Evolutionary conservation across 2,888 invertebrate genomes (phyloP).

Genomic region (Erynnis tages): DNA sequence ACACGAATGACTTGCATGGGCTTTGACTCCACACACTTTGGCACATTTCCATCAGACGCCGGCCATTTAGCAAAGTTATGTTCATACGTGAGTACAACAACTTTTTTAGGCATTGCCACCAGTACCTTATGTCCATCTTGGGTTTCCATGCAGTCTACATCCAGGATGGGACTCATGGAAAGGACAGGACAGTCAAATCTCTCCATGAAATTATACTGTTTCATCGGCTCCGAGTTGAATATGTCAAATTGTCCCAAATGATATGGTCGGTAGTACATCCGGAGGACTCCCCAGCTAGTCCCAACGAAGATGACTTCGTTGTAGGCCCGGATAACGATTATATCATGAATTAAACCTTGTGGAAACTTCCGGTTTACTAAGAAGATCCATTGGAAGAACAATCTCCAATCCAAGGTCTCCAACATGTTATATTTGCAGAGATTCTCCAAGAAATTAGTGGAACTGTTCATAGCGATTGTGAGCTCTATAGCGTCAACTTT

Average conservation of each 20-base stretch:
- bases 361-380: slow-evolving; percentile 48
- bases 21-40: slow-evolving; percentile 16
- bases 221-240: slow-evolving; percentile 50
- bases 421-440: slow-evolving; percentile 51
- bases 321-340: slow-evolving; percentile 51
- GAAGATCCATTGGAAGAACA: slow-evolving; percentile 58
- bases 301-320: slow-evolving; percentile 64
- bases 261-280: slow-evolving; percentile 59
- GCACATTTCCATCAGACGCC: slow-evolving; percentile 39
- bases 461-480: background rate
- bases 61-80: slow-evolving; percentile 50
- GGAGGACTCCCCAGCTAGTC: slow-evolving; percentile 54
- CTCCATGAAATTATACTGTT: slow-evolving; percentile 60
- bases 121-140: slow-evolving; percentile 57
- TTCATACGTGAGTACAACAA: slow-evolving; percentile 53
- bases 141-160: slow-evolving; percentile 57
- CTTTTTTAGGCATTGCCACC: slow-evolving; percentile 66
- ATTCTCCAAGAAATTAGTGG: background rate
- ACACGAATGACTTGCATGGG: background rate
- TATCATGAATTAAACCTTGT: slow-evolving; percentile 49
- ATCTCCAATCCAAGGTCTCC: slow-evolving; percentile 59
- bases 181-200: slow-evolving; percentile 53
- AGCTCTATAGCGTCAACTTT: background rate
- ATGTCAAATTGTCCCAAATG: slow-evolving; percentile 52
- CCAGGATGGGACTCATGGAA: slow-evolving; percentile 53